A percentile compares a stretch with the other conserved stretches of the same genome.
phyloP scores from a whole-genome alignment of 2,797 vertebrate species.

The Lateolabrax maculatus region DNA sequence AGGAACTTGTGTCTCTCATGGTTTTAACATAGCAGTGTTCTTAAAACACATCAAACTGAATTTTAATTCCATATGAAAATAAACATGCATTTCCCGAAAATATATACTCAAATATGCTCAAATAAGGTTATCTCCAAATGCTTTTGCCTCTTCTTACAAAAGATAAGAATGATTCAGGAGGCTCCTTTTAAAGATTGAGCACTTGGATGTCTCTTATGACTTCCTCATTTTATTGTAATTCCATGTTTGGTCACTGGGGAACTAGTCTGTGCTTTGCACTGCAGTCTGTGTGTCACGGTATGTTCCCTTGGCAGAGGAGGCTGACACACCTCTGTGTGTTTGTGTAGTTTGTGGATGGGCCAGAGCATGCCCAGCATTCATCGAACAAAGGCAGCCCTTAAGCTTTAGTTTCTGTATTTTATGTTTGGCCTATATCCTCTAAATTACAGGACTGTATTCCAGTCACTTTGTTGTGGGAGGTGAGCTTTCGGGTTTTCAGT shows the following conservation, averaged over 20 bases:
- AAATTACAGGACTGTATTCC: slow-evolving; percentile 1
- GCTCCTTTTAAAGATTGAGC: slow-evolving; percentile 14
- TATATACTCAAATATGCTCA: background rate
- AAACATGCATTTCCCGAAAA: background rate
- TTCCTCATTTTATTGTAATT: slow-evolving; percentile 56
- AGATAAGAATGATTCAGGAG: slow-evolving; percentile 7
- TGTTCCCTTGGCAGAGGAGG: slow-evolving; percentile 69
- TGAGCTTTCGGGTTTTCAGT: slow-evolving; percentile 27
- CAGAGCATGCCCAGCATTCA: slow-evolving; percentile 58
- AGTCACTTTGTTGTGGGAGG: slow-evolving; percentile 11
- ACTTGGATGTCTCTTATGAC: slow-evolving; percentile 9
- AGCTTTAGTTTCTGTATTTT: slow-evolving; percentile 6
- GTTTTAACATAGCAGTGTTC: slow-evolving; percentile 8
- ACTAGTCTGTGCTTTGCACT: slow-evolving; percentile 30
- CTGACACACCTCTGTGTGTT: slow-evolving; percentile 75
- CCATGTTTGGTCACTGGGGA: slow-evolving; percentile 68
- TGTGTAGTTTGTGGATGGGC: slow-evolving; percentile 68
- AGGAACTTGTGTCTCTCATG: slow-evolving; percentile 1
- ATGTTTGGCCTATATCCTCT: background rate
- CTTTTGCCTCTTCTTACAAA: background rate
- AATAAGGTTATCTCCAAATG: background rate
- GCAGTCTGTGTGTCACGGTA: slow-evolving; percentile 61
- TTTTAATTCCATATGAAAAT: background rate
- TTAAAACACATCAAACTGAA: slow-evolving; percentile 5
- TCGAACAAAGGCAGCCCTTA: slow-evolving; percentile 26